Evolutionary conservation across 2,888 invertebrate genomes (phyloP), one percentile per base, ranked within the genome.

Genomic region (Spodoptera littoralis): DNA sequence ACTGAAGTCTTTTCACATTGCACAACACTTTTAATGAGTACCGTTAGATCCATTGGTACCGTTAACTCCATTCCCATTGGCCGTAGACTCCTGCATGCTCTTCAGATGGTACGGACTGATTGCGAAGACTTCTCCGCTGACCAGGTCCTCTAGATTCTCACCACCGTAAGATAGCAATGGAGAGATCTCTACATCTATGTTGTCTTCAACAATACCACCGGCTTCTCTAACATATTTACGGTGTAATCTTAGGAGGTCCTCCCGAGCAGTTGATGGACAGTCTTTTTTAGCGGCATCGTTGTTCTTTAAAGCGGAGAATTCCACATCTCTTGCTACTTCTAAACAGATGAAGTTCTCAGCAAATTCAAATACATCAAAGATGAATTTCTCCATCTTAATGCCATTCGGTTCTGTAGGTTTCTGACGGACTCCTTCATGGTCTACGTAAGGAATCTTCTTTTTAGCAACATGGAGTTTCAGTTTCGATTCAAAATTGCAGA

Each of bases 381-480:
- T 98, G 88, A 99, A 99, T 90, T 99, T 99, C 87, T 99, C 99
- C 92, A 99, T 97, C 94, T 99, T 99, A 74, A 99, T 98, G 11
- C 99, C 99, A 83, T 99, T 99, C 0, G 98, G 97, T 68, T 96
- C 96, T 0, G 96, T 95, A 0, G 99, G 99, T 71, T 96, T 96
- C 45, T 96, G 94, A 51, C 96, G 95, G 18, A 96, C 93, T 3
- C 98, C 98, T 9, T 96, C 94, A 1, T 95, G 94, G 85, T 98
- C 97, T 0, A 98, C 94, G 79, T 96, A 97, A 0, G 99, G 97
- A 74, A 99, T 99, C 94, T 99, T 99, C 95, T 99, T 99, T 86
- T 98, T 98, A 6, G 99, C 99, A 0, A 99, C 97, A 86, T 99
- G 99, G 56, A 99, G 95, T 80, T 97, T 97, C 44, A 99, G 90